Evolutionary conservation across 2,113 vertebrate genomes (phyloP), one percentile per base, ranked within the genome.

Genomic region (Saimiri boliviensis): DNA sequence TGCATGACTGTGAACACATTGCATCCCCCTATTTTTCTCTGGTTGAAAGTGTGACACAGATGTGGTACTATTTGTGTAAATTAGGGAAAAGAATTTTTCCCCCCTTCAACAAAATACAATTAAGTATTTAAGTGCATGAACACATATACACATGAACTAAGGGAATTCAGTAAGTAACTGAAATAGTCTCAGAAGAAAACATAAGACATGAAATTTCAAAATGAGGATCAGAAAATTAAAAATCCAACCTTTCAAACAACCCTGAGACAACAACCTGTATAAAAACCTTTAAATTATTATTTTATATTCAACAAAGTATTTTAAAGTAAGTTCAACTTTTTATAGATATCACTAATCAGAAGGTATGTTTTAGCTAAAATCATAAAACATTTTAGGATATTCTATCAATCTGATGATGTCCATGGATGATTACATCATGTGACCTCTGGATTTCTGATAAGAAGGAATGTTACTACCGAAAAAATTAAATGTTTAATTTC

Each of bases 351-450:
- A 17, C 20, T 89, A 92, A 95, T 80, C 3, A 25, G 12, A 95
- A 97, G 56, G 20, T 35, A 68, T 56, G 37, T 56, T 96, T 97
- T 94, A 86, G 37, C 27, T 96, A 95, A 70, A 86, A 96, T 47
- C 17, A 30, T 76, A 89, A 93, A 74, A 74, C 8, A 86, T 82
- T 96, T 94, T 71, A 92, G n/a, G 68, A 88, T 68, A 82, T 17
- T 80, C 86, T 90, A 84, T 42, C 30, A 90, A 86, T 63, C 63
- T 95, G 49, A 92, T 90, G 49, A 92, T 86, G 21, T 60, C 91
- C 86, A 71, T 66, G 47, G 37, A 91, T 86, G n/a, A 94, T 45
- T 76, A 86, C 4, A 90, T 68, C 94, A 52, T 42, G 5, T 85
- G 17, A 88, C 74, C 8, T 84, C 27, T 96, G 81, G 17, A 86